Percentiles rank a stretch among this genome's conserved stretches.
phyloP scores from a whole-genome alignment of 2,888 invertebrate genomes.

The Thereva unica region DNA sequence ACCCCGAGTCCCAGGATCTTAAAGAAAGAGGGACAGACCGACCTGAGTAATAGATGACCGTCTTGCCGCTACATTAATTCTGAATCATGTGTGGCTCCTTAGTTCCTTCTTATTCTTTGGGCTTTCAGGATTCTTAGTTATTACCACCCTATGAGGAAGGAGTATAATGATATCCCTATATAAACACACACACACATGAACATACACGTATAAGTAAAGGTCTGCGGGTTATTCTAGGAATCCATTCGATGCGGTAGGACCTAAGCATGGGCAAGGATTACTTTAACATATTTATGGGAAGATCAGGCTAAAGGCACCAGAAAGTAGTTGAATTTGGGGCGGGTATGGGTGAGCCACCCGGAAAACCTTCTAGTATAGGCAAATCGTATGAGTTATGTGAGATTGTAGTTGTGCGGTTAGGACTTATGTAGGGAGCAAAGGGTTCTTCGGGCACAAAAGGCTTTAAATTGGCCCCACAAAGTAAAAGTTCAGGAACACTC shows the following conservation, averaged over 20 bases:
- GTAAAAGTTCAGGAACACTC: slow-evolving; percentile 38
- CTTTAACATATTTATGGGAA: slow-evolving; percentile 33
- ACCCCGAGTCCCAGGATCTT: slow-evolving; percentile 4
- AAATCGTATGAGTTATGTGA: slow-evolving; percentile 34
- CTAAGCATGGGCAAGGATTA: slow-evolving; percentile 32
- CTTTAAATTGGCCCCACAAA: slow-evolving; percentile 35
- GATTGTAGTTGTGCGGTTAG: slow-evolving; percentile 23
- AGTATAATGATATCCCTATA: background rate
- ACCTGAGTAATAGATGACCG: slow-evolving; percentile 42
- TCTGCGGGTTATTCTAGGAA: slow-evolving; percentile 32
- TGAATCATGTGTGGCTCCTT: slow-evolving; percentile 42
- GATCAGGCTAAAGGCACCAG: slow-evolving; percentile 21
- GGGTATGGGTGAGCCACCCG: no score
- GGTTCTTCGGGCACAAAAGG: slow-evolving; percentile 27
- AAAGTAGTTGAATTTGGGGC: background rate
- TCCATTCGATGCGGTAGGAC: slow-evolving; percentile 27
- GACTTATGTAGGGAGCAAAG: background rate
- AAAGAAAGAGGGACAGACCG: slow-evolving; percentile 1
- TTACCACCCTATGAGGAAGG: slow-evolving; percentile 11
- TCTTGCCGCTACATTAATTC: slow-evolving; percentile 43
- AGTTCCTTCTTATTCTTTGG: slow-evolving; percentile 39
- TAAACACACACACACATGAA: background rate
- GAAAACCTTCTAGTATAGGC: background rate
- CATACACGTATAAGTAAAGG: slow-evolving; percentile 13
- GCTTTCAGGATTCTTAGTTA: slow-evolving; percentile 37